Evolutionary conservation across 2,797 vertebrate species (phyloP).

Genomic region (Lepilemur ruficaudatus): DNA sequence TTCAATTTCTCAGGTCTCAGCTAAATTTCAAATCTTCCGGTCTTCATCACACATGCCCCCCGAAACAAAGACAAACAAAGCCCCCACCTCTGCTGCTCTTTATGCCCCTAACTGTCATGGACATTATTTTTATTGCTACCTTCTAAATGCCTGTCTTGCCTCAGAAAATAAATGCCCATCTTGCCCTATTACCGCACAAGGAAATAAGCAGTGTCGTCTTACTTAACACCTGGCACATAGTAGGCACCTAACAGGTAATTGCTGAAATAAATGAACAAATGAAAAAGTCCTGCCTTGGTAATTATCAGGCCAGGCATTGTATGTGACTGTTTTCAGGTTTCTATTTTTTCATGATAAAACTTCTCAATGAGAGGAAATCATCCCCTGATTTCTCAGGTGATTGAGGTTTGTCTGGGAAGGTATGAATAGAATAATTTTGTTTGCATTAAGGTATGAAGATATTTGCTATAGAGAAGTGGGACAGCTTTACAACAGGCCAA

Average conservation of each 20-base stretch:
- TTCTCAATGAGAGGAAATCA: background rate
- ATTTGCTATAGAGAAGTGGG: background rate
- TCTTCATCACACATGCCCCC: background rate
- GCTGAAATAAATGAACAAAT: background rate
- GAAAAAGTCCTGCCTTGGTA: background rate
- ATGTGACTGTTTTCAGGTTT: background rate
- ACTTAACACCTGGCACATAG: background rate
- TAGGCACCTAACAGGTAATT: background rate
- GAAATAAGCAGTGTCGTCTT: background rate
- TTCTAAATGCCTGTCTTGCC: background rate
- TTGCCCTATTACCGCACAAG: background rate
- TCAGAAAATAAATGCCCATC: background rate
- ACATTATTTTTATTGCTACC: background rate
- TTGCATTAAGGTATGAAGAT: background rate
- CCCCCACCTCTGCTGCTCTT: background rate
- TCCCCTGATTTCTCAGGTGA: background rate
- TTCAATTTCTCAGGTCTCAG: background rate
- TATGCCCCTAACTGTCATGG: background rate
- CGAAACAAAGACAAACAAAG: background rate
- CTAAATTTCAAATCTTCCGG: background rate
- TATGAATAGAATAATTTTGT: slow-evolving; percentile 21
- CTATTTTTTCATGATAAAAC: background rate
- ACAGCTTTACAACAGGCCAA: slow-evolving; percentile 1
- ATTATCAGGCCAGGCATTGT: background rate
- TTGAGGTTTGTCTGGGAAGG: background rate